Conservation (phyloP, 2,113 vertebrate genomes). For the Grus americana region DNA sequence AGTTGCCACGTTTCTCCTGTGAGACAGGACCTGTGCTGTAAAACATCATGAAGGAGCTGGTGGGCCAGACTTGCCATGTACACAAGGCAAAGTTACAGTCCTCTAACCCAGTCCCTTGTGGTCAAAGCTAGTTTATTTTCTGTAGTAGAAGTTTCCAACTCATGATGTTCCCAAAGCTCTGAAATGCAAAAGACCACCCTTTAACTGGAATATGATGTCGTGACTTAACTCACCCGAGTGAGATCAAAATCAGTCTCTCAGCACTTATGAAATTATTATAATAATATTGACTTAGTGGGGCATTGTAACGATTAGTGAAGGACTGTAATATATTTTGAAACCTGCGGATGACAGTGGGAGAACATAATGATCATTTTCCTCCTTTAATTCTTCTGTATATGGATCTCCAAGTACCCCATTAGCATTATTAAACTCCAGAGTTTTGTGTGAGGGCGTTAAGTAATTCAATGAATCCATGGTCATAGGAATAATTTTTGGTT, state of each 20-base stretch:
- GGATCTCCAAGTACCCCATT: slow-evolving; percentile 41
- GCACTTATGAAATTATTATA: background rate
- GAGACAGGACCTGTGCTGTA: background rate
- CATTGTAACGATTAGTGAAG: slow-evolving; percentile 42
- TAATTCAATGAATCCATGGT: background rate
- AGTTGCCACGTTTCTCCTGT: background rate
- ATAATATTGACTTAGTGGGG: slow-evolving; percentile 51
- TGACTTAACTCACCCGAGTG: background rate
- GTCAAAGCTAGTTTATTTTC: background rate
- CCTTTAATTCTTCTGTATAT: background rate
- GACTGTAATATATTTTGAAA: slow-evolving; percentile 58
- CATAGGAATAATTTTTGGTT: slow-evolving; percentile 16
- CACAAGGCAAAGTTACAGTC: background rate
- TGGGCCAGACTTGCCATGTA: background rate
- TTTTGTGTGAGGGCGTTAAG: background rate
- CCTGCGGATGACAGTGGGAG: slow-evolving; percentile 30
- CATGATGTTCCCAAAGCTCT: background rate
- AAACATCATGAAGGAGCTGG: background rate
- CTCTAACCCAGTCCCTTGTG: background rate
- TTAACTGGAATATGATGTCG: fast-evolving
- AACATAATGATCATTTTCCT: slow-evolving; percentile 33
- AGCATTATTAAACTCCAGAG: slow-evolving; percentile 35
- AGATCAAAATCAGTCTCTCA: background rate
- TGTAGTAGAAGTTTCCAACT: background rate
- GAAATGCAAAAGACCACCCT: background rate